Evolutionary conservation across 2,888 invertebrate species (phyloP).

Genomic region (Luperina nickerlii): DNA sequence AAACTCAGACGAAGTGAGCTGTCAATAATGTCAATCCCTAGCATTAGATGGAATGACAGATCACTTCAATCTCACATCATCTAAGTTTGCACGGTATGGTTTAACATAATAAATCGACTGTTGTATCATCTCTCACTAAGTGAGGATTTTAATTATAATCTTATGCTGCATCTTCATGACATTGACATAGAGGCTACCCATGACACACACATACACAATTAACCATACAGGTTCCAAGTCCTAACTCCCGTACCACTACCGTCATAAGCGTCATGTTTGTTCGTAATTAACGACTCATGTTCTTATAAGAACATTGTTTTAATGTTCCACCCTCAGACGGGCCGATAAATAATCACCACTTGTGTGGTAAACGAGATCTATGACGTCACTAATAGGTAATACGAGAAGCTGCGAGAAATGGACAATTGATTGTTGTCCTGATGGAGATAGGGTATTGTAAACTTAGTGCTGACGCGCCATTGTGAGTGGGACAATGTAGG

Average conservation of each 20-base stretch:
- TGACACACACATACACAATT: constrained; percentile 35
- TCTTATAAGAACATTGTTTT: constrained; percentile 85
- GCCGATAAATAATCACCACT: constrained; percentile 83
- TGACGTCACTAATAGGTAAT: constrained; percentile 65
- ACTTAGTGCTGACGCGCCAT: constrained; percentile 33
- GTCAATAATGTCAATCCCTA: not conserved
- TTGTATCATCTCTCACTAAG: not conserved
- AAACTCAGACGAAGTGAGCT: not conserved
- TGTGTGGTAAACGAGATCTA: constrained; percentile 79
- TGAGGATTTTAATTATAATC: not conserved
- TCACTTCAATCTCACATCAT: not conserved
- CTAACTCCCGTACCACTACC: constrained; percentile 70
- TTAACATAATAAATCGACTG: not conserved
- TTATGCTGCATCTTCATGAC: constrained; percentile 16
- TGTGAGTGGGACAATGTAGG: constrained; percentile 35
- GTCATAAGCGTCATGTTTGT: constrained; percentile 82
- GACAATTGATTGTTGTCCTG: constrained; percentile 62
- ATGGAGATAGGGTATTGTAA: constrained; percentile 46
- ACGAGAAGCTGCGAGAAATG: constrained; percentile 65
- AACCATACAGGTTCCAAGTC: constrained; percentile 38
- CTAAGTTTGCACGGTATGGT: not conserved
- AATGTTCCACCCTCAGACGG: constrained; percentile 66
- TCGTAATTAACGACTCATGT: constrained; percentile 87
- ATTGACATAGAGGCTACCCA: constrained; percentile 8
- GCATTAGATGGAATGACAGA: not conserved